Base-by-base conservation (phyloP, 1,140 invertebrate genomes). In the Orius insidiosus region DNA sequence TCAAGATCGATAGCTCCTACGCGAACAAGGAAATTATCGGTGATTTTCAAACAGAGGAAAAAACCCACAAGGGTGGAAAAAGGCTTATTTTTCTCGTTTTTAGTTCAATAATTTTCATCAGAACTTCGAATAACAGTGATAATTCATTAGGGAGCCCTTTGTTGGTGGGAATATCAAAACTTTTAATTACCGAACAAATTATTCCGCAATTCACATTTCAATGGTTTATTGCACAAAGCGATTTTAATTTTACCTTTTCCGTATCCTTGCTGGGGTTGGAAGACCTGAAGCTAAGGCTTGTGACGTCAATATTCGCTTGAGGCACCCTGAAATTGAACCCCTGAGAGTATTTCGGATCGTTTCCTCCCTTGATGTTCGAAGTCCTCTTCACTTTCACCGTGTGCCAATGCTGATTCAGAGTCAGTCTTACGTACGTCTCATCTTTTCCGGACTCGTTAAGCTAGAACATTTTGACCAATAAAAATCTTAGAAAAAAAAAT, bases 241-340 rank as follows among this genome's bases (percentile, higher is more conserved):
- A 4, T 24, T 24, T 24, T 24, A 24, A 24, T 24, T 24, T 24
- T 72, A 71, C 74, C 52, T 46, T 51, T 74, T 58, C 71, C 70
- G 59, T 73, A 73, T 47, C 69, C 70, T 31, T 67, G 64, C 44
- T 70, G 68, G n/a, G 70, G 64, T 52, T 75, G 72, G 50, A 72
- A 64, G 2, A 76, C 66, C 52, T 77, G 74, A 19, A 80, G 2
- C 69, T 71, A 49, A 81, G 63, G 58, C 76, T 78, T 19, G 75
- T 74, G 1, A 75, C 71, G 53, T 80, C 76, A n/a, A 77, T 59
- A 53, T 70, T 68, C 16, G 70, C 65, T 5, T 70, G 59, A 1
- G n/a, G 60, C 31, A 81, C 60, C 48, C 78, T 72, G 61, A 83
- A 82, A 59, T 78, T 75, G 65, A 82, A 82, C 40, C 76, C 77